Percentiles rank a stretch among this genome's conserved stretches.
These are phyloP conservation scores for Eubasilissa regina DNA, from an alignment of 1,140 invertebrate species.

Conservation along the genomic window DNA sequence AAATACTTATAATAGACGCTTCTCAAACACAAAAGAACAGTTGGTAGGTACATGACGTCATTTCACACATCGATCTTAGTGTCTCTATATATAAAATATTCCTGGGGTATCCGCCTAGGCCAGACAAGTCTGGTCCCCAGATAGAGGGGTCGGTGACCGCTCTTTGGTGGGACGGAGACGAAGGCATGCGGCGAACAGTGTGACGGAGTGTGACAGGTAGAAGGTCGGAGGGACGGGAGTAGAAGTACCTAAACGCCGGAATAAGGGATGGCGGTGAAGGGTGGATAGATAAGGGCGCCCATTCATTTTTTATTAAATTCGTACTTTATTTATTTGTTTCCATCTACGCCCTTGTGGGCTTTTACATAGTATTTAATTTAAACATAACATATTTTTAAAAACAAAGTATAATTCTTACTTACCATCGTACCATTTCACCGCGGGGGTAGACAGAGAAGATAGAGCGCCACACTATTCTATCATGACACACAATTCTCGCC, in stretches of 20 bases:
- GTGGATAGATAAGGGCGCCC: background rate
- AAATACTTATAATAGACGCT: too few species aligned
- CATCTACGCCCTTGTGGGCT: background rate
- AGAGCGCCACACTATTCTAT: too few species aligned
- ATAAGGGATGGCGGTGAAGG: background rate
- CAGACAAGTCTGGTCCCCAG: constrained; percentile 20
- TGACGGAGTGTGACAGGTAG: background rate
- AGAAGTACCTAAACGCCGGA: background rate
- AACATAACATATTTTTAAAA: too few species aligned
- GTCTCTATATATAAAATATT: too few species aligned
- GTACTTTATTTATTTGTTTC: background rate
- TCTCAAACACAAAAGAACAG: too few species aligned
- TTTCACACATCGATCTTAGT: too few species aligned
- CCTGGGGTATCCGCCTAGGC: background rate
- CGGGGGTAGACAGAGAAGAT: too few species aligned
- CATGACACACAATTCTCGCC: too few species aligned
- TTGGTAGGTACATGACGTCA: too few species aligned
- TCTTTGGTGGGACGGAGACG: background rate
- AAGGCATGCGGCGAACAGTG: background rate
- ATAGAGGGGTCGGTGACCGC: constrained; percentile 12
- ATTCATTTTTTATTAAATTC: background rate
- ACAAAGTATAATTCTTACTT: too few species aligned
- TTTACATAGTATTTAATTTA: too few species aligned
- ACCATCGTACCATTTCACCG: too few species aligned
- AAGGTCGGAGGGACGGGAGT: background rate